A percentile compares a stretch with the other conserved stretches of the same genome.
Evolutionary conservation across 2,888 invertebrate species (phyloP).

Genomic region (Tachina fera): DNA sequence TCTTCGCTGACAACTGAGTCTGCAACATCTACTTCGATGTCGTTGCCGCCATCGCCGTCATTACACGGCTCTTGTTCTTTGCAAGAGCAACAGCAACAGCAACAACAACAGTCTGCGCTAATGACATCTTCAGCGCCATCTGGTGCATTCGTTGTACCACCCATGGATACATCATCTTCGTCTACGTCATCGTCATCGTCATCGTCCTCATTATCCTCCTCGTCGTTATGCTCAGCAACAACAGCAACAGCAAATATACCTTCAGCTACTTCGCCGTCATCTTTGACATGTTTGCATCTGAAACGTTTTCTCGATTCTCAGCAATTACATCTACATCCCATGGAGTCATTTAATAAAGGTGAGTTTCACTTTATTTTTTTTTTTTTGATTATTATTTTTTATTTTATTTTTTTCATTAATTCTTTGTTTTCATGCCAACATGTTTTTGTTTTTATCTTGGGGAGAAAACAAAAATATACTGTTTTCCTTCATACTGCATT

Average conservation of each 20-base stretch:
- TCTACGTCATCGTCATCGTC: constrained; percentile 48
- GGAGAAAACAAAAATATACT: background rate
- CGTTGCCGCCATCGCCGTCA: constrained; percentile 59
- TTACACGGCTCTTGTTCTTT: constrained; percentile 62
- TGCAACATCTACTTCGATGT: constrained; percentile 60
- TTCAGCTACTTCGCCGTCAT: constrained; percentile 70
- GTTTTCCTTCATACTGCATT: background rate
- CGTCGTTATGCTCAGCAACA: constrained; percentile 42
- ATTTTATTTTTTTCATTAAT: constrained; percentile 12
- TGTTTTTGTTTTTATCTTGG: background rate
- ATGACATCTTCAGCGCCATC: constrained; percentile 64
- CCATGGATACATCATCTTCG: constrained; percentile 58
- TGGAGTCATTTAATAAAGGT: constrained; percentile 74
- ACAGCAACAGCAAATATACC: constrained; percentile 56
- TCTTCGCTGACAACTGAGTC: constrained; percentile 34
- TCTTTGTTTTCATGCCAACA: constrained; percentile 29
- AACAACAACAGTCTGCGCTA: constrained; percentile 41
- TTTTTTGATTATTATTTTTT: constrained; percentile 14
- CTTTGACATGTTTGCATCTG: constrained; percentile 80
- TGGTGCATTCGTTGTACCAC: constrained; percentile 63
- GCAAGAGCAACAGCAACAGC: constrained; percentile 2
- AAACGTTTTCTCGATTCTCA: constrained; percentile 80
- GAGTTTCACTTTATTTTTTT: constrained; percentile 55
- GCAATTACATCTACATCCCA: constrained; percentile 75
- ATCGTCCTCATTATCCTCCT: constrained; percentile 32